phyloP scores from a whole-genome alignment of 2,797 vertebrate genomes.

The Anguilla marmorata region DNA sequence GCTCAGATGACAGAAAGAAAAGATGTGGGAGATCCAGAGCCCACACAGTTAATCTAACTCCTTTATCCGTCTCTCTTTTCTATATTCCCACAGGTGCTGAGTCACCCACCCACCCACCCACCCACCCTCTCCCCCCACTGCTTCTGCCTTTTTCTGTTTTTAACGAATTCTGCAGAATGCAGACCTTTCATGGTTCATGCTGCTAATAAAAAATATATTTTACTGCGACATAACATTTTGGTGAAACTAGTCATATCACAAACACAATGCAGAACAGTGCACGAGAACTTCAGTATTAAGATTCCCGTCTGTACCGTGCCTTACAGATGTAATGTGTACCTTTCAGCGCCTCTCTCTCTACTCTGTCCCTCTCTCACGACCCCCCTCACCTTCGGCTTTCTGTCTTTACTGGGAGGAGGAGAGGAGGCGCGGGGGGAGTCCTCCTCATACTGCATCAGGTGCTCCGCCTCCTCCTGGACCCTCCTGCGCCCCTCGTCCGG shows the following conservation, averaged over 20 bases:
- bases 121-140: not conserved
- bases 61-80: not conserved
- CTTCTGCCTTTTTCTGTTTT: not conserved
- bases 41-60: not conserved
- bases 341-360: not conserved
- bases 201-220: not conserved
- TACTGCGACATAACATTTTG: not conserved
- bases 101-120: not conserved
- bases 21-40: not conserved
- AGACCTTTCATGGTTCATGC: not conserved
- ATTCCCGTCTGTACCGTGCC: not conserved
- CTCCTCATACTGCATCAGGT: slow-evolving; percentile 14
- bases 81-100: not conserved
- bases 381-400: slow-evolving; percentile 15
- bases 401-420: not conserved
- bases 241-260: not conserved
- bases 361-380: not conserved
- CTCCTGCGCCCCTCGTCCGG: not conserved
- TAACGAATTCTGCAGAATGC: not conserved
- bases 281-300: not conserved
- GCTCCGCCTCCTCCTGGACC: slow-evolving; percentile 25
- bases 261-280: not conserved
- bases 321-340: not conserved
- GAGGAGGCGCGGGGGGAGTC: not conserved
- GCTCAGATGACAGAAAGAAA: not conserved